Conservation (phyloP, 2,113 vertebrate species). For the Callocephalon fimbriatum region DNA sequence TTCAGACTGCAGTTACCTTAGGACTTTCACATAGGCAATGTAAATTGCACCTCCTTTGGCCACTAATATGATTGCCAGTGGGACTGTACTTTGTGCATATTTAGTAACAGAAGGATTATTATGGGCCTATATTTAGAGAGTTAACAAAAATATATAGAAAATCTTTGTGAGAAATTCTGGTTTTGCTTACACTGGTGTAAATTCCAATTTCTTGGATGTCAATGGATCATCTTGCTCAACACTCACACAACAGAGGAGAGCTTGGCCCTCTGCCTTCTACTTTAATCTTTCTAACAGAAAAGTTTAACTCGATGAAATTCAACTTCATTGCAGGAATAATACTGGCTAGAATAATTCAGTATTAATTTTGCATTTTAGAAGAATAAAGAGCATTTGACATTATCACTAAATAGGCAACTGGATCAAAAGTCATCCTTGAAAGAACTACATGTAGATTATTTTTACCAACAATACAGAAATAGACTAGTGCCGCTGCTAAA, state of each 20-base stretch:
- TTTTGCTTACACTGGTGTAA: neutral
- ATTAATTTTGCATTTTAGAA: conserved; percentile 3
- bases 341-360: neutral
- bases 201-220: neutral
- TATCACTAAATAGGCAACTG: neutral
- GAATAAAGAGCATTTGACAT: neutral
- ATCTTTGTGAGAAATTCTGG: neutral
- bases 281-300: conserved; percentile 5
- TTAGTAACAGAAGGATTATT: neutral
- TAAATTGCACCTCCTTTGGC: neutral
- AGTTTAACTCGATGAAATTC: conserved; percentile 1
- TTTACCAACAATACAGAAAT: neutral
- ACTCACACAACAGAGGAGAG: neutral
- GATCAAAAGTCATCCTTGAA: neutral
- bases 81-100: neutral
- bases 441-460: neutral
- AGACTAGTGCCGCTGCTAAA: neutral
- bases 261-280: conserved; percentile 3
- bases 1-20: neutral
- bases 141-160: neutral
- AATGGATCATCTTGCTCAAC: neutral
- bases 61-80: neutral
- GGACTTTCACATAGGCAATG: neutral
- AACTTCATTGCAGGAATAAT: neutral
- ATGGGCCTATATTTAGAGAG: neutral